Percentiles rank a stretch among this genome's conserved stretches.
Conservation (phyloP, 2,113 vertebrate species). For the Myiagra hebetior region DNA sequence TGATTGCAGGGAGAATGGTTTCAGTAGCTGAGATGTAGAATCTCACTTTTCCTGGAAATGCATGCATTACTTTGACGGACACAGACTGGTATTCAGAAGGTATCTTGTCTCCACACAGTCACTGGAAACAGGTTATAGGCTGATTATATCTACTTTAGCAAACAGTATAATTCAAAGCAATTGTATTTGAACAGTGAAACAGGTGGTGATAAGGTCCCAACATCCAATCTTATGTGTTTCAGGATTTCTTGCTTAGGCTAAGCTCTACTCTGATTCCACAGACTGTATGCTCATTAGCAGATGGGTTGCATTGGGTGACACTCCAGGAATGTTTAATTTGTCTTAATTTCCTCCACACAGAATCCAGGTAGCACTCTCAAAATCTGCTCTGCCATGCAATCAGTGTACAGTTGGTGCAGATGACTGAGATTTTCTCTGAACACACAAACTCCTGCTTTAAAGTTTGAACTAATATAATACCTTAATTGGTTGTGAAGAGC, state of each 20-base stretch:
- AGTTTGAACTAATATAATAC: neutral
- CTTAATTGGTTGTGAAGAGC: rapidly evolving
- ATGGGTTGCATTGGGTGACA: neutral
- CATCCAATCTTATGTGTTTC: neutral
- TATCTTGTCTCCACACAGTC: neutral
- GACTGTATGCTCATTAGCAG: neutral
- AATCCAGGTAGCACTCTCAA: neutral
- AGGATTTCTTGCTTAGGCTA: neutral
- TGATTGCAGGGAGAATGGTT: neutral
- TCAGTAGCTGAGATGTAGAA: neutral
- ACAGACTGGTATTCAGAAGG: neutral
- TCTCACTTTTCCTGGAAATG: neutral
- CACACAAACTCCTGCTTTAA: neutral
- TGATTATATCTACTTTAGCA: neutral
- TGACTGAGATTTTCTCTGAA: neutral
- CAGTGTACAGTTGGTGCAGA: neutral
- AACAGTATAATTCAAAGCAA: neutral
- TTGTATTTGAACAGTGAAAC: neutral
- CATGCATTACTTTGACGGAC: neutral
- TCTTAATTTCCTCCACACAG: neutral
- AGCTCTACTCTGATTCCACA: neutral
- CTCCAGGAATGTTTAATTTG: neutral
- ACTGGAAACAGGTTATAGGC: neutral
- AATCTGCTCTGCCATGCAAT: neutral
- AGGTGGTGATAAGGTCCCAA: neutral